phyloP scores from a whole-genome alignment of 2,113 vertebrate species.

The Cavia porcellus region DNA sequence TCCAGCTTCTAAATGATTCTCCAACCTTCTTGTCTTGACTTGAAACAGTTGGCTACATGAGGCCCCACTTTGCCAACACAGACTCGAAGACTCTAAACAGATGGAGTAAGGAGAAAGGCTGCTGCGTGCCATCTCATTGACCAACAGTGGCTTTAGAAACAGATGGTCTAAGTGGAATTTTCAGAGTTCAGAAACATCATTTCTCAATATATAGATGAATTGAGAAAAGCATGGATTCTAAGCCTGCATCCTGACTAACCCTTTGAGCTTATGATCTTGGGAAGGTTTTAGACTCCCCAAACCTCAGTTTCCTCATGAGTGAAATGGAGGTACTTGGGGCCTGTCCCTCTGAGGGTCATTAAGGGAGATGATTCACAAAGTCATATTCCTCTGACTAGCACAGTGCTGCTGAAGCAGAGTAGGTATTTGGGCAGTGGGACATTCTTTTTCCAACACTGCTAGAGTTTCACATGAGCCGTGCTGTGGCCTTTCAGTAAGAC shows the following conservation, averaged over 20 bases:
- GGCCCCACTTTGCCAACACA: too few relatives aligned
- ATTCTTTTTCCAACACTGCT: not conserved
- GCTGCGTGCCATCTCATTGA: fast-evolving
- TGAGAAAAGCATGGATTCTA: not conserved
- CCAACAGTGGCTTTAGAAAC: fast-evolving
- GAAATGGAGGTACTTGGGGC: not conserved
- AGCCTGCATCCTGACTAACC: not conserved
- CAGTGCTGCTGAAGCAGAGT: not conserved
- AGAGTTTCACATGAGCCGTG: fast-evolving
- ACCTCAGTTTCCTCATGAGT: not conserved
- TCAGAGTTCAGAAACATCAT: not conserved
- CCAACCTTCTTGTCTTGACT: not conserved
- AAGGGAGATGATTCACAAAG: not conserved
- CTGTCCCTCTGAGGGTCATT: not conserved
- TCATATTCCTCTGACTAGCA: not conserved
- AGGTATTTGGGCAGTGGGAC: fast-evolving
- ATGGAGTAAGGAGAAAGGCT: too few relatives aligned
- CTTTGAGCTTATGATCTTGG: not conserved
- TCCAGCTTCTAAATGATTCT: not conserved
- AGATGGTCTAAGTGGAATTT: not conserved
- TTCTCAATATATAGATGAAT: not conserved
- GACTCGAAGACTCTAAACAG: not conserved
- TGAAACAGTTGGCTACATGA: not conserved
- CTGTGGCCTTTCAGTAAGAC: not conserved
- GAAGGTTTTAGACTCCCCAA: not conserved